A percentile compares a stretch with the other conserved stretches of the same genome.
phyloP scores from a whole-genome alignment of 1,140 invertebrate genomes.

The Ditylenchus dipsaci region DNA sequence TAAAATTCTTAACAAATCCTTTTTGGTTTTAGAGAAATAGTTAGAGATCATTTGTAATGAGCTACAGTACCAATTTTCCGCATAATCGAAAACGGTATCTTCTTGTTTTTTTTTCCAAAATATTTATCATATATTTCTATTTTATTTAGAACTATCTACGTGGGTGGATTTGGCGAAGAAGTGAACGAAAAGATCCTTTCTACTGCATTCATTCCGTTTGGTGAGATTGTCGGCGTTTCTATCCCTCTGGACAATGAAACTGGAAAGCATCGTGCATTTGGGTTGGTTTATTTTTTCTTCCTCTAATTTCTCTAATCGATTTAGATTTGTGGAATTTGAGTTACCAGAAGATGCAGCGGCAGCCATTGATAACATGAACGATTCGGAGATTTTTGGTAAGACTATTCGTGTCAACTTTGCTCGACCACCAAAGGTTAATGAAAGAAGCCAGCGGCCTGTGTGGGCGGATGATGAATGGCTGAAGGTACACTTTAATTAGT shows the following conservation, averaged over 20 bases:
- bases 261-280: constrained; percentile 58
- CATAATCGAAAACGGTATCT: constrained; percentile 45
- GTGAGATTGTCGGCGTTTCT: constrained; percentile 91
- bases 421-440: not conserved
- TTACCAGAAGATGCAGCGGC: constrained; percentile 78
- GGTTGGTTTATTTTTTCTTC: constrained; percentile 27
- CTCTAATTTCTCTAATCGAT: constrained; percentile 59
- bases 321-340: constrained; percentile 94
- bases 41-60: no score
- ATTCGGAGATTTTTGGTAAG: constrained; percentile 91
- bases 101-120: no score
- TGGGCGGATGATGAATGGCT: constrained; percentile 97
- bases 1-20: no score
- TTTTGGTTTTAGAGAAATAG: no score
- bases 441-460: constrained; percentile 33
- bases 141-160: constrained; percentile 45
- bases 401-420: constrained; percentile 95
- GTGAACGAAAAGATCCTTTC: constrained; percentile 90
- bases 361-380: constrained; percentile 99
- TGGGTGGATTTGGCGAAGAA: constrained; percentile 89
- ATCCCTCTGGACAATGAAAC: constrained; percentile 95
- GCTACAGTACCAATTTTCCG: constrained; percentile 48
- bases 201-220: constrained; percentile 95
- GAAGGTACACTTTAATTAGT: constrained; percentile 60
- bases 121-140: no score